Base-by-base conservation (phyloP, 2,113 vertebrate genomes). In the Xyrauchen texanus region DNA sequence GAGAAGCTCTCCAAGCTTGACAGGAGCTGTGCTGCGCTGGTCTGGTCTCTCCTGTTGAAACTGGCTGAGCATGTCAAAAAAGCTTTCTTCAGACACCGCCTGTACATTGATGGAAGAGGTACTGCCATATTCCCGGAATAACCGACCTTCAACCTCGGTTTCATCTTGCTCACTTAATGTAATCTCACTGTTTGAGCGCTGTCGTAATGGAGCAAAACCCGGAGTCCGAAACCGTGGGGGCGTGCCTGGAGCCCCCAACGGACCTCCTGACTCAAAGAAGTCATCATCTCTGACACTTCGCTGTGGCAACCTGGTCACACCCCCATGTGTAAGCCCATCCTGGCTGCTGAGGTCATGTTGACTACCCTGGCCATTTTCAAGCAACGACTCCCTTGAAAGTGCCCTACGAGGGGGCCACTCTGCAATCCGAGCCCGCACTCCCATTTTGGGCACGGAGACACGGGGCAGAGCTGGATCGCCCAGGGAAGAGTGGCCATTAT, bases 101-200 rank as follows among this genome's bases (percentile, higher is more conserved):
- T 97, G 95, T 11, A 93, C 91, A 0, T 98, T 94, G 0, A 98
- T 98, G 87, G 97, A 98, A 1, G 97, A 98, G 0, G 96, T 98
- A 92, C 97, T 98, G 63, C 97, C 97, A 0, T 98, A 98, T 63
- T 97, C 96, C 0, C 96, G 91, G 89, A 94, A 96, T 0, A 89
- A 84, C 47, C 0, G 86, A 5, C 89, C 86, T 0, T 89, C 83
- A 0, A 76, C 2, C 12, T 96, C 90, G 0, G 88, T 89, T 7
- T 89, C 81, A 0, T 98, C 97, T 16, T 95, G 96, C 76, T 98
- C 96, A 0, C 96, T 97, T 11, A 98, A 89, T 0, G 96, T 98
- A 81, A 96, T 92, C 88, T 98, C 96, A 1, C 97, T 98, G 91
- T 91, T 98, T 78, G 96, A 98, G 6, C 96, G 93, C 78, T 96